Percentiles rank a stretch among this genome's conserved stretches.
These are phyloP conservation scores for Anneissia japonica DNA, from an alignment of 35 echinoderm and acorn worm genomes.

Conservation along the genomic window DNA sequence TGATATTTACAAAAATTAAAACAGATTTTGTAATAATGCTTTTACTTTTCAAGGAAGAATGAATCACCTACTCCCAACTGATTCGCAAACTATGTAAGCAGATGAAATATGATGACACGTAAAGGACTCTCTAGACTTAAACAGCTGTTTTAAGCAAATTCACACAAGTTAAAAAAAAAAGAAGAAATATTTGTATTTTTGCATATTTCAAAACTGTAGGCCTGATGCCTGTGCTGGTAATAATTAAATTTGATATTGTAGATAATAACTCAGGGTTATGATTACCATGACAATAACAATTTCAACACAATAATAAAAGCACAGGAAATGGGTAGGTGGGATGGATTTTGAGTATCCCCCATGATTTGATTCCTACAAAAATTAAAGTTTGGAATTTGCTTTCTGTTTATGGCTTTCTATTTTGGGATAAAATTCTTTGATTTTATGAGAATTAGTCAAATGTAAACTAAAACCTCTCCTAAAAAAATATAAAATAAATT, in stretches of 20 bases:
- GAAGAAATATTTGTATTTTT: no score
- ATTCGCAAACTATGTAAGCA: neutral
- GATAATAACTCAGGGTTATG: no score
- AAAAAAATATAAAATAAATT: no score
- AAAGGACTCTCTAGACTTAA: neutral
- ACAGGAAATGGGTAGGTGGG: neutral
- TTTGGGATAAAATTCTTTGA: neutral
- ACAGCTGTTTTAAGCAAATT: neutral
- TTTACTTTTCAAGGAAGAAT: no score
- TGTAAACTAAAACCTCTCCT: no score
- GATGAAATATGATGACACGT: no score
- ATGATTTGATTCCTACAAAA: neutral
- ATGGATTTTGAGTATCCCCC: neutral
- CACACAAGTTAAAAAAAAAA: neutral
- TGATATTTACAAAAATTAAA: no score
- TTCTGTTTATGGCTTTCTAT: neutral
- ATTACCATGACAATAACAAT: no score
- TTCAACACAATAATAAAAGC: neutral
- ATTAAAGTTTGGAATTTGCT: neutral
- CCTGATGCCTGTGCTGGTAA: neutral
- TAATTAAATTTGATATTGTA: neutral
- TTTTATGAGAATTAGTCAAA: no score
- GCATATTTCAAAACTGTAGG: no score
- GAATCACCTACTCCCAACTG: no score
- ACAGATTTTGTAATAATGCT: no score